Conservation (phyloP, 2,888 invertebrate genomes). For the Bugulina stolonifera region DNA sequence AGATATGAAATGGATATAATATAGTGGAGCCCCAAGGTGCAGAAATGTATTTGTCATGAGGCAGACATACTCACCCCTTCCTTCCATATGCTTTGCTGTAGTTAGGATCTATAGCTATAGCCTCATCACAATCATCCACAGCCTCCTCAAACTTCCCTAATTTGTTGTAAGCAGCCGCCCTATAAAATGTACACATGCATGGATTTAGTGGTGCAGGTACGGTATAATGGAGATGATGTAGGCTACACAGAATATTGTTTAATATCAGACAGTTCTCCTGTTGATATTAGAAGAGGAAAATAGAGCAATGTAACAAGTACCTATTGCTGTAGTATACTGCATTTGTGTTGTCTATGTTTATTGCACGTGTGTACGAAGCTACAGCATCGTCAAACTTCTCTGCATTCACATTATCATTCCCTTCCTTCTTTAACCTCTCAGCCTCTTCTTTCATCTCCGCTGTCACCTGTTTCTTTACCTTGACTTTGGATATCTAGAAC, state of each 20-base stretch:
- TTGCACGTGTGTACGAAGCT: slow-evolving; percentile 78
- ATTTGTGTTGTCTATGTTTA: slow-evolving; percentile 77
- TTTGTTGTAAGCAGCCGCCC: slow-evolving; percentile 91
- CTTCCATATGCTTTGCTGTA: slow-evolving; percentile 94
- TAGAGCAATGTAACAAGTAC: too few species aligned
- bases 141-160: slow-evolving; percentile 76
- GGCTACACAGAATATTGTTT: too few species aligned
- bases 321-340: slow-evolving; percentile 92
- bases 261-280: too few species aligned
- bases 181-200: slow-evolving; percentile 35
- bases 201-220: background rate
- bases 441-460: slow-evolving; percentile 60
- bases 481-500: background rate
- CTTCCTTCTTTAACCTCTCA: slow-evolving; percentile 73
- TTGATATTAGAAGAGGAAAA: too few species aligned
- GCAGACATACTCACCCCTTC: slow-evolving; percentile 62
- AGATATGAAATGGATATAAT: too few species aligned
- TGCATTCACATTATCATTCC: slow-evolving; percentile 70
- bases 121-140: slow-evolving; percentile 82
- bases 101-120: slow-evolving; percentile 77
- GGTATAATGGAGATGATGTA: too few species aligned
- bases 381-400: slow-evolving; percentile 72
- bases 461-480: slow-evolving; percentile 39
- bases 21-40: too few species aligned
- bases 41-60: too few species aligned